Conservation (phyloP, 1,140 invertebrate species). For the Drosophila guanche region DNA sequence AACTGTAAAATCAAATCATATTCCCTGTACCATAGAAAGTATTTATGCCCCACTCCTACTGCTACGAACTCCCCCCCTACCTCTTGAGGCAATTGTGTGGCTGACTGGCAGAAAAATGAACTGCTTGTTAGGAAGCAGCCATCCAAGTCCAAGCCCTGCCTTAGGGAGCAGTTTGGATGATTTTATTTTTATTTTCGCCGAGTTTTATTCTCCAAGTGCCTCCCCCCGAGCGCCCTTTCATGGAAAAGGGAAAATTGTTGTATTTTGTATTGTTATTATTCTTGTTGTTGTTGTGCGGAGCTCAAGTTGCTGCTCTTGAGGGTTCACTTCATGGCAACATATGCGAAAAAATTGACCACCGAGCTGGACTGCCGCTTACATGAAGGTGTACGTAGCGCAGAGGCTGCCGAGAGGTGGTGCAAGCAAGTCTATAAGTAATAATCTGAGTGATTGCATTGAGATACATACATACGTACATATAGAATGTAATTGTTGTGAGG, state of each 20-base stretch:
- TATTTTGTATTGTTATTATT: slow-evolving; percentile 37
- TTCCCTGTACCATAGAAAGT: slow-evolving; percentile 40
- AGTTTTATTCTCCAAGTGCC: slow-evolving; percentile 53
- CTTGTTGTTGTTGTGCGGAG: slow-evolving; percentile 28
- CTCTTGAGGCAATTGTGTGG: slow-evolving; percentile 54
- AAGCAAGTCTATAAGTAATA: slow-evolving; percentile 21
- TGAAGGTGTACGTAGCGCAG: slow-evolving; percentile 25
- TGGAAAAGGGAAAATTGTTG: slow-evolving; percentile 63
- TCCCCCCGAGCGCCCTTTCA: slow-evolving; percentile 21
- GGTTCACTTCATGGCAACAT: slow-evolving; percentile 63
- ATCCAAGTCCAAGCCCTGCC: slow-evolving; percentile 29
- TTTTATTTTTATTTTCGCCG: slow-evolving; percentile 46
- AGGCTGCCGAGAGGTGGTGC: slow-evolving; percentile 9
- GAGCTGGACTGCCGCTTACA: slow-evolving; percentile 7
- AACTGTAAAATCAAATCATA: slow-evolving; percentile 58
- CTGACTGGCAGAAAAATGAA: slow-evolving; percentile 71
- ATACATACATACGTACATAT: background rate
- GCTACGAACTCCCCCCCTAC: background rate
- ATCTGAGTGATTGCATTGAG: slow-evolving; percentile 39
- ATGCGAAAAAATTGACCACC: slow-evolving; percentile 75
- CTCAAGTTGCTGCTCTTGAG: slow-evolving; percentile 58
- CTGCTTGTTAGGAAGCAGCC: slow-evolving; percentile 41
- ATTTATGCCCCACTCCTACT: slow-evolving; percentile 29
- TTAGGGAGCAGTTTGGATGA: slow-evolving; percentile 50
- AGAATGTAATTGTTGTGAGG: slow-evolving; percentile 27